Conservation (phyloP, 2,888 invertebrate genomes). For the Callimorpha dominula region DNA sequence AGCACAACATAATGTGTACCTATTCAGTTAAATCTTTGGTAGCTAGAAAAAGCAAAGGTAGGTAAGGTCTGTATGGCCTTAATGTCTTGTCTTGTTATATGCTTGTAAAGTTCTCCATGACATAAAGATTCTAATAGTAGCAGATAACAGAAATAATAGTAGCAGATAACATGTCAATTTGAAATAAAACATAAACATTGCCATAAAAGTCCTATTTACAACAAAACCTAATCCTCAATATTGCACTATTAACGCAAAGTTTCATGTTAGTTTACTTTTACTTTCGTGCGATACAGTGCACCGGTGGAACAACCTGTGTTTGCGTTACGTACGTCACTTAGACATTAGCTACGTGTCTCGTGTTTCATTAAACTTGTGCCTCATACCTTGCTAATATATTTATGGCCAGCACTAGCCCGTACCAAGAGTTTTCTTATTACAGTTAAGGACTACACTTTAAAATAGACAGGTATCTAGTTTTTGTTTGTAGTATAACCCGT, state of each 20-base stretch:
- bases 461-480: too few species aligned
- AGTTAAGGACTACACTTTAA: too few species aligned
- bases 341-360: slow-evolving; percentile 51
- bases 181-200: neutral
- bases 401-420: slow-evolving; percentile 51
- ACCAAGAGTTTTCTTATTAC: slow-evolving; percentile 11
- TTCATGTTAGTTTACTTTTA: slow-evolving; percentile 16
- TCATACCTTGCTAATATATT: slow-evolving; percentile 64
- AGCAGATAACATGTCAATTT: too few species aligned
- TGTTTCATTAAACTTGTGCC: slow-evolving; percentile 64
- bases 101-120: too few species aligned
- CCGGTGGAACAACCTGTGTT: slow-evolving; percentile 24
- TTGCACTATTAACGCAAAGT: slow-evolving; percentile 9
- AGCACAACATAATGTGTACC: too few species aligned
- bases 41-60: too few species aligned
- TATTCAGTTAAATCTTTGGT: too few species aligned
- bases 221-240: slow-evolving; percentile 1
- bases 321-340: slow-evolving; percentile 47
- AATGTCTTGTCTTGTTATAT: too few species aligned
- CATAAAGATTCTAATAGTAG: too few species aligned
- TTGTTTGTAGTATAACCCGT: too few species aligned
- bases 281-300: slow-evolving; percentile 24
- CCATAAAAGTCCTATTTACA: neutral
- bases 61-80: too few species aligned
- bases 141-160: too few species aligned